Percentiles rank a stretch among this genome's conserved stretches.
These are phyloP conservation scores for Ectropis grisescens DNA, from an alignment of 1,140 invertebrate genomes.

Conservation along the genomic window DNA sequence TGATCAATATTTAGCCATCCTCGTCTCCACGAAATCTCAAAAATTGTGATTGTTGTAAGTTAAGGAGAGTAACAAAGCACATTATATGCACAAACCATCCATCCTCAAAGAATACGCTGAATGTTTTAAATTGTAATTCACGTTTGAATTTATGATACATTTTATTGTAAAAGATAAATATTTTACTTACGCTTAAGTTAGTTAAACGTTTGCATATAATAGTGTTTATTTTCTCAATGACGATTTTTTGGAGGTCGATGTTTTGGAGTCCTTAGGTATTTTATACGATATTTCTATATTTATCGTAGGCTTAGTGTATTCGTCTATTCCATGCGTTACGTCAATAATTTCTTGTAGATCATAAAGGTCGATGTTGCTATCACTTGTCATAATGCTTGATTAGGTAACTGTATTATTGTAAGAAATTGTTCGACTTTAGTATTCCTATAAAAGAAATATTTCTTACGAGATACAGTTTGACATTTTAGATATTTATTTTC, in stretches of 20 bases:
- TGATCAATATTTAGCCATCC: no score
- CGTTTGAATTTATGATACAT: conserved; percentile 70
- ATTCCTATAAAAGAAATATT: no score
- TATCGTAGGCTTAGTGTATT: conserved; percentile 42
- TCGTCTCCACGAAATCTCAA: conserved; percentile 18
- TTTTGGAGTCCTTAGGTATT: conserved; percentile 50
- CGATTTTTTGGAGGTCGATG: conserved; percentile 44
- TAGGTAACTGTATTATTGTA: no score
- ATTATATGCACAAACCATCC: conserved; percentile 67
- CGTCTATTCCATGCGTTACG: conserved; percentile 28
- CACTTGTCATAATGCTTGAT: conserved; percentile 3
- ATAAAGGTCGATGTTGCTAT: conserved; percentile 26
- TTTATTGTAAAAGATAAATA: conserved; percentile 66
- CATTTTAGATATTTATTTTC: no score
- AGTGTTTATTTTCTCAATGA: conserved; percentile 63
- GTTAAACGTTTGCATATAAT: conserved; percentile 63
- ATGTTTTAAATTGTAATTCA: conserved; percentile 62
- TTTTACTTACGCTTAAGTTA: conserved; percentile 67
- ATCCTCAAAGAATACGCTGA: conserved; percentile 59
- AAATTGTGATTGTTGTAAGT: conserved; percentile 59
- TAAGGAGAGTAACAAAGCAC: conserved; percentile 58
- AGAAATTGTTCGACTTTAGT: no score
- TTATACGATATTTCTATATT: conserved; percentile 53
- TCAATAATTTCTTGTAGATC: conserved; percentile 23
- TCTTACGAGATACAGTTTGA: no score